Evolutionary conservation across 2,113 vertebrate species (phyloP), one percentile per base, ranked within the genome.

Genomic region (Ageneiosus marmoratus): DNA sequence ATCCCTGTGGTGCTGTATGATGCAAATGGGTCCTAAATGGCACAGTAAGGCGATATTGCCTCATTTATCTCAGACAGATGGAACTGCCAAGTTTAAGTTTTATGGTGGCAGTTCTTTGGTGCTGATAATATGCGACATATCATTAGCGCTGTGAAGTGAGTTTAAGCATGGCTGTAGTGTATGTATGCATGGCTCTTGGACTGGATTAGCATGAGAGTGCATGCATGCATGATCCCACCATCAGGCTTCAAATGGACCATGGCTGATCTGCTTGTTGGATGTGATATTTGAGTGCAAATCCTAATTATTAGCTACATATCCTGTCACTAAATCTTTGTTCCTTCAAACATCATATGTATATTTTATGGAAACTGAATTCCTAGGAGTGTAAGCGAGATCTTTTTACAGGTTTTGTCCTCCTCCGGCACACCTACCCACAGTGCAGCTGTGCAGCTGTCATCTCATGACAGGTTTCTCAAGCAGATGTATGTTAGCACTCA

Each of bases 61-160:
- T 85, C 84, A 69, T 89, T 89, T 86, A 58, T 89, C 86, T 84
- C 77, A 37, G 65, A 65, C 81, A 16, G 69, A 87, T 72, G 81
- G 81, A 87, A 85, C 79, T 56, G 81, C 51, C 29, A 62, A 79
- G 58, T 85, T 83, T 58, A 72, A 50, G 75, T 79, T 83, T 88
- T 83, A 88, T 87, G 87, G 85, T 87, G 87, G 85, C 58, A 15
- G 41, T 69, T 83, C 78, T 72, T 55, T 1, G 44, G 13, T 22
- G 46, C 29, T 86, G 69, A 55, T 81, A 79, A 86, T 82, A 44
- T 50, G 46, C 8, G 79, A 60, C 73, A 48, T 78, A 74, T 74
- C 48, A 85, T 88, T 77, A 86, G 78, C 11, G 27, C 72, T 58
- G 67, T 75, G 56, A 83, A 48, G 69, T 77, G 70, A 29, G 65